Evolutionary conservation across 2,797 vertebrate species (phyloP).

Genomic region (Neostethus bicornis): DNA sequence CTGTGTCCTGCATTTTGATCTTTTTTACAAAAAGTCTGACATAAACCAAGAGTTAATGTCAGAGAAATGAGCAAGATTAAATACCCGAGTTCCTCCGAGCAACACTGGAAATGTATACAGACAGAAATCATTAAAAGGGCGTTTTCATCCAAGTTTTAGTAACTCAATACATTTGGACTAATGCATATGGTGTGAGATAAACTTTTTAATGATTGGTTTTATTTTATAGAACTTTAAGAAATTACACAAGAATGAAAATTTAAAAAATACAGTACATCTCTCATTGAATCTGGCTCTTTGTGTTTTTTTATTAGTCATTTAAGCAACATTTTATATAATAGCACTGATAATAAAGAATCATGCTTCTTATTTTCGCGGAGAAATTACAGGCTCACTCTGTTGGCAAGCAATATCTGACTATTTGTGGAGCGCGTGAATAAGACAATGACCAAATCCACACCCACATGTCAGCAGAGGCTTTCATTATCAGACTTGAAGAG

Average conservation of each 20-base stretch:
- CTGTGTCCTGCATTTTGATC: too few species aligned
- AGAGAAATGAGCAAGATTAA: too few species aligned
- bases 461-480: constrained; percentile 64
- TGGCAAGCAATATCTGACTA: constrained; percentile 51
- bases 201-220: too few species aligned
- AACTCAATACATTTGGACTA: too few species aligned
- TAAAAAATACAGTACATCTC: neutral
- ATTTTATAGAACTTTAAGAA: neutral
- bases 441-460: constrained; percentile 67
- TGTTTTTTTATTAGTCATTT: constrained; percentile 2
- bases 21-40: too few species aligned
- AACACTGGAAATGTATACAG: too few species aligned
- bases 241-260: neutral
- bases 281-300: too few species aligned
- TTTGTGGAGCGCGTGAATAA: constrained; percentile 67
- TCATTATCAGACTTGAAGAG: constrained; percentile 61
- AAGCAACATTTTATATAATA: constrained; percentile 8
- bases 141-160: too few species aligned
- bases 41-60: too few species aligned
- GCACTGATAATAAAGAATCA: constrained; percentile 7
- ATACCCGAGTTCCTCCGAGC: too few species aligned
- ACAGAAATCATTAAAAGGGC: too few species aligned
- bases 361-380: constrained; percentile 34
- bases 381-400: constrained; percentile 33
- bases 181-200: too few species aligned